Evolutionary conservation across 2,888 invertebrate species (phyloP), one percentile per base, ranked within the genome.

Genomic region (Acronicta leporina): DNA sequence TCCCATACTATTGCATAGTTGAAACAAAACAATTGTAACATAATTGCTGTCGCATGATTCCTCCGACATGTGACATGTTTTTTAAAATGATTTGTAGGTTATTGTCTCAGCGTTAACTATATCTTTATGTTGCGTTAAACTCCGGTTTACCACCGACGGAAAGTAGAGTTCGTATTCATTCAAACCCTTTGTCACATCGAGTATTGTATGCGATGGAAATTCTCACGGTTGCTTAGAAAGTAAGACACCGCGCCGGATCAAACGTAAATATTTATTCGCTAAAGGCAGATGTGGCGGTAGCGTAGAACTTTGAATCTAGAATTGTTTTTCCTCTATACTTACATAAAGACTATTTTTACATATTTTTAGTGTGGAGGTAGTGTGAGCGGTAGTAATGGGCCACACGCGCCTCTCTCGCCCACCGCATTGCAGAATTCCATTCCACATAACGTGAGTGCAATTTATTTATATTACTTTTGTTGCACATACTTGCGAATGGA

Each of bases 391-490:
- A 92, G 91, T 88, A 92, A 92, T 92, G 94, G 92, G 83, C 92
- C 90, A 74, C 93, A 89, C 87, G 94, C 89, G 85, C 94, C 94
- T 79, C 91, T 94, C 66, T 94, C 94, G 84, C 94, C 94, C 80
- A 92, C 92, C 85, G 91, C 92, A 83, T 84, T 94, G 89, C 94
- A 94, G 85, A 92, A 88, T 84, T 87, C 91, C 76, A 86, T 90
- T 83, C 87, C 90, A 84, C 92, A 92, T 82, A 94, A 92, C 83
- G 94, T 94, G 82, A 92, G 94, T 90, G 61, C 58, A 60, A 63
- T 69, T 71, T 69, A 57, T 67, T 68, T 65, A 65, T 58, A 53
- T 66, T 64, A 64, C 64, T 68, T 68, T 73, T 61, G 50, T 60
- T 59, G 56, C 65, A 68, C 62, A 68, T 67, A 45, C 68, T 72